Base-by-base conservation (phyloP, 1,140 invertebrate species). In the Drosophila nebulosa region DNA sequence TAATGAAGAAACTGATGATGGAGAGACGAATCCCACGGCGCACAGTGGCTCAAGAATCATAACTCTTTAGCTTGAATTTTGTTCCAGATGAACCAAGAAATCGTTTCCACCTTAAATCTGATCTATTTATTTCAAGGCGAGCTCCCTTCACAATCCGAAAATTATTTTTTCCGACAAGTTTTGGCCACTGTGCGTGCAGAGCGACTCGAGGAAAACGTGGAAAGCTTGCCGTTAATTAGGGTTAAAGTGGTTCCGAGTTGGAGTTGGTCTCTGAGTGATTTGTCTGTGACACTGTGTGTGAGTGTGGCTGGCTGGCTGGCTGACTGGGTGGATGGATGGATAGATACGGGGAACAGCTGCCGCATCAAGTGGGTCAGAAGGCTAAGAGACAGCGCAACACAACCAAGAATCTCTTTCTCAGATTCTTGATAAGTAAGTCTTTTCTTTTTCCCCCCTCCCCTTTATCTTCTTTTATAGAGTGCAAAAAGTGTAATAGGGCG, bases 151-250 rank as follows among this genome's bases (percentile, higher is more conserved):
- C n/a, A n/a, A n/a, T n/a, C n/a, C n/a, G n/a, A n/a, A n/a, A n/a
- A n/a, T n/a, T n/a, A n/a, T n/a, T n/a, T n/a, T n/a, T n/a, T n/a
- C n/a, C n/a, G n/a, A n/a, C n/a, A n/a, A n/a, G n/a, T n/a, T n/a
- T n/a, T n/a, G n/a, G n/a, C n/a, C n/a, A n/a, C n/a, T n/a, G n/a
- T n/a, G n/a, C n/a, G n/a, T n/a, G n/a, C n/a, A n/a, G n/a, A n/a
- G n/a, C n/a, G n/a, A n/a, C n/a, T 12, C 12, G 30, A 32, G 30
- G 30, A 35, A 36, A 63, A 55, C 52, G 64, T 59, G 30, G 21
- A 81, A 61, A 69, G 65, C 50, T 68, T 66, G 62, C 27, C 74
- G 63, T 81, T 81, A 81, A 81, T 83, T 81, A 83, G 70, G 74
- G 66, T 62, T 83, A 64, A 83, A 78, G 79, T 70, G 69, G 59